Percentiles rank a stretch among this genome's conserved stretches.
Evolutionary conservation across 2,797 vertebrate species (phyloP).

Genomic region (Chaunax sp.): DNA sequence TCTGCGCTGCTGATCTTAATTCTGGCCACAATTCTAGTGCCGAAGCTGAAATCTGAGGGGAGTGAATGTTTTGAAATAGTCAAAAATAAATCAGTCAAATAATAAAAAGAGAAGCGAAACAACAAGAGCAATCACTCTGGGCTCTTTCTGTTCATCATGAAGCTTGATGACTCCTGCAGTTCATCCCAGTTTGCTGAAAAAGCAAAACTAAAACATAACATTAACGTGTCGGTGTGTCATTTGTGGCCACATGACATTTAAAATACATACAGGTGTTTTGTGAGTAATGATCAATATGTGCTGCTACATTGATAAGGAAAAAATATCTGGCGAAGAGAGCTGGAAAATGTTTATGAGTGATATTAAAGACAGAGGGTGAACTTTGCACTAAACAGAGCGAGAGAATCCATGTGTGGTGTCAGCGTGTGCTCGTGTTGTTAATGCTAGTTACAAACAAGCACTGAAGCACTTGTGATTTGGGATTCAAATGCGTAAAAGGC

Average conservation of each 20-base stretch:
- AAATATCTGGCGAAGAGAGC: background rate
- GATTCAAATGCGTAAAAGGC: no score
- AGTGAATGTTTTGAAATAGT: conserved; percentile 33
- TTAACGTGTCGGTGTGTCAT: background rate
- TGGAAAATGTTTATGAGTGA: background rate
- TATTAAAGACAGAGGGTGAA: conserved; percentile 10
- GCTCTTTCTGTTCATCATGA: background rate
- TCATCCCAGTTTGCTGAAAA: conserved; percentile 7
- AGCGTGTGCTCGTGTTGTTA: no score
- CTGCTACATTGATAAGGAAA: background rate
- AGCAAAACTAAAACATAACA: conserved; percentile 57
- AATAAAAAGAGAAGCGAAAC: conserved; percentile 61
- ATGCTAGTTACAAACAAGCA: no score
- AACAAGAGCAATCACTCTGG: conserved; percentile 16
- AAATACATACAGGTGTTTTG: background rate
- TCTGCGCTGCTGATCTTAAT: background rate
- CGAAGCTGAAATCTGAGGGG: conserved; percentile 16
- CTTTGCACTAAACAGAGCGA: background rate
- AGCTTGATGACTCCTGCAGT: conserved; percentile 14
- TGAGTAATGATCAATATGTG: background rate
- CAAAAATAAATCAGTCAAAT: conserved; percentile 7
- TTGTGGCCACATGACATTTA: background rate
- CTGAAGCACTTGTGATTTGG: no score
- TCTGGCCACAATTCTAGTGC: background rate
- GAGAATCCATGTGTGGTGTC: conserved; percentile 27